Evolutionary conservation across 2,888 invertebrate genomes (phyloP).

Genomic region (Acleris cristana): DNA sequence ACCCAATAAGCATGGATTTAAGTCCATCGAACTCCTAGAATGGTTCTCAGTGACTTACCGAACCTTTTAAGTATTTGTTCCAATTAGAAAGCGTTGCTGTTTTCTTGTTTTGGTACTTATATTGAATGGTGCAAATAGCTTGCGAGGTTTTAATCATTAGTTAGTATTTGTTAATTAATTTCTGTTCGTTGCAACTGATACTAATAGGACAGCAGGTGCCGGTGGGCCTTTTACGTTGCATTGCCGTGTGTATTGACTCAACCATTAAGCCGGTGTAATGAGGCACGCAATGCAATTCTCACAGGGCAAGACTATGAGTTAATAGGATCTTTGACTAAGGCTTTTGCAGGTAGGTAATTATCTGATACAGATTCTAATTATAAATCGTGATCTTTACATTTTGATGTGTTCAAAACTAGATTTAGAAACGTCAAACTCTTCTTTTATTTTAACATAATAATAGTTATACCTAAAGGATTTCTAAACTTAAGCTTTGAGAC

Average conservation of each 20-base stretch:
- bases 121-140: constrained; percentile 50
- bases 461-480: too few species aligned
- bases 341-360: too few species aligned
- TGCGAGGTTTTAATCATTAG: constrained; percentile 45
- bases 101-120: constrained; percentile 48
- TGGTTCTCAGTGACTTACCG: constrained; percentile 47
- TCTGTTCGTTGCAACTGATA: constrained; percentile 9
- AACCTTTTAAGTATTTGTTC: constrained; percentile 57
- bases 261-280: constrained; percentile 14
- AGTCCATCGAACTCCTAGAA: constrained; percentile 38
- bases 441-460: too few species aligned
- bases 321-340: neutral
- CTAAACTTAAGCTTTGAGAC: too few species aligned
- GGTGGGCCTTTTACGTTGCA: constrained; percentile 15
- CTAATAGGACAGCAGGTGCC: constrained; percentile 19
- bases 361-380: too few species aligned
- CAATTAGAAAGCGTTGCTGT: constrained; percentile 60
- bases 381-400: too few species aligned
- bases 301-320: constrained; percentile 3
- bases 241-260: constrained; percentile 11
- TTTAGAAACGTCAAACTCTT: too few species aligned
- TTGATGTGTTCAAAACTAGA: too few species aligned
- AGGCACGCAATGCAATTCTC: constrained; percentile 12
- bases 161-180: constrained; percentile 37
- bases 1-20: constrained; percentile 54